Conservation (phyloP, 1,140 invertebrate species). For the Drosophila repleta region DNA sequence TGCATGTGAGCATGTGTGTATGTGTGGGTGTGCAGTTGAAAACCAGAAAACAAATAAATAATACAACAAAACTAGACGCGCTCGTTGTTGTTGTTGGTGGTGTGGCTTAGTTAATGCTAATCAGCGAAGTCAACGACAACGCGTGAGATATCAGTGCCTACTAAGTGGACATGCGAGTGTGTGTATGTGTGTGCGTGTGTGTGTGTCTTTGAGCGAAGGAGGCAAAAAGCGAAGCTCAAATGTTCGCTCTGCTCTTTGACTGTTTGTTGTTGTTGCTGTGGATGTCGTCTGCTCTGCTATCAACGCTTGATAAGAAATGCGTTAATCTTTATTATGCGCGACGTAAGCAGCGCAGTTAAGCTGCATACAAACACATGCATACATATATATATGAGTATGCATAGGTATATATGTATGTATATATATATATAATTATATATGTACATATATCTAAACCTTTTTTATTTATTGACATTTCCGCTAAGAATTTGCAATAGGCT, state of each 20-base stretch:
- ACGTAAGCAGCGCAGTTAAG: conserved; percentile 55
- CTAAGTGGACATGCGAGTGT: conserved; percentile 21
- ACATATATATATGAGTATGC: conserved; percentile 14
- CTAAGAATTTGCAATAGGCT: conserved; percentile 55
- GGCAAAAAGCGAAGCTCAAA: conserved; percentile 52
- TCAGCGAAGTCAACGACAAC: conserved; percentile 56
- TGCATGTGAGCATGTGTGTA: conserved; percentile 10
- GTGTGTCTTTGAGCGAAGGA: conserved; percentile 29
- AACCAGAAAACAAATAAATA: conserved; percentile 79
- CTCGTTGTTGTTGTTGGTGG: conserved; percentile 25
- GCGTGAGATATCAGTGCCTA: conserved; percentile 55
- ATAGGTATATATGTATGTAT: conserved; percentile 7
- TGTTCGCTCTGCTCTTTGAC: conserved; percentile 41
- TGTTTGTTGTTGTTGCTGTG: conserved; percentile 25
- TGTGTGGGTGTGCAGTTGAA: conserved; percentile 45
- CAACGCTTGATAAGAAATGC: conserved; percentile 79
- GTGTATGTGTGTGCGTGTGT: conserved; percentile 6
- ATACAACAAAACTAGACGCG: conserved; percentile 71
- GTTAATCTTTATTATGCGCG: conserved; percentile 77
- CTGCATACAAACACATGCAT: conserved; percentile 37
- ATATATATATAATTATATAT: conserved; percentile 1
- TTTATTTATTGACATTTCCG: conserved; percentile 67
- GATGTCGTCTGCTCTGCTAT: conserved; percentile 57
- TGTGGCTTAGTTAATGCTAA: conserved; percentile 58
- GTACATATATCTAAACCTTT: conserved; percentile 33